Conservation (phyloP, 2,888 invertebrate species). For the Amiota minor region DNA sequence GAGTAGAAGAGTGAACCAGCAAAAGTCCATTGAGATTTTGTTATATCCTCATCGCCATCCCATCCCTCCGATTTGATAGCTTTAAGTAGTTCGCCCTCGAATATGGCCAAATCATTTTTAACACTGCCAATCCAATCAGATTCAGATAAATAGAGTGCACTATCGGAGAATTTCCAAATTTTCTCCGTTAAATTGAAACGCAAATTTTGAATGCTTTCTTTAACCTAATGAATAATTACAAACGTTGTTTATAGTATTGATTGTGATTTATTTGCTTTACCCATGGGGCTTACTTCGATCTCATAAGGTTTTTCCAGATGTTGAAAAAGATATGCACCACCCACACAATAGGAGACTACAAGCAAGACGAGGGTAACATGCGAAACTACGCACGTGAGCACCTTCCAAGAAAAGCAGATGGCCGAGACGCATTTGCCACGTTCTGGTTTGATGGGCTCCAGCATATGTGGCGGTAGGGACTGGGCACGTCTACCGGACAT, state of each 20-base stretch:
- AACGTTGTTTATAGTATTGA: neutral
- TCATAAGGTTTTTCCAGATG: conserved; percentile 84
- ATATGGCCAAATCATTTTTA: conserved; percentile 77
- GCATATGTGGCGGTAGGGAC: conserved; percentile 69
- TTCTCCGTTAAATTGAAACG: conserved; percentile 84
- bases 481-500: conserved; percentile 71
- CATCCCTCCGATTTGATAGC: conserved; percentile 92
- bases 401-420: conserved; percentile 79
- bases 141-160: conserved; percentile 77
- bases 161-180: conserved; percentile 82
- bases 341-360: conserved; percentile 91
- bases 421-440: conserved; percentile 70
- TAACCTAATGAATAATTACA: conserved; percentile 77
- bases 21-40: conserved; percentile 86
- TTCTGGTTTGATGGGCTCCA: conserved; percentile 60
- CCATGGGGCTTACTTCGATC: conserved; percentile 76
- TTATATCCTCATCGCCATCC: conserved; percentile 84
- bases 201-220: conserved; percentile 81
- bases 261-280: neutral
- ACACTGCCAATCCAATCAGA: conserved; percentile 87
- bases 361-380: conserved; percentile 90
- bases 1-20: conserved; percentile 94
- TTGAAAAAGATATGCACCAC: conserved; percentile 90
- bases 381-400: conserved; percentile 88
- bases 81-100: conserved; percentile 82